Base-by-base conservation (phyloP, 2,797 vertebrate species). In the Otolemur crassicaudatus region DNA sequence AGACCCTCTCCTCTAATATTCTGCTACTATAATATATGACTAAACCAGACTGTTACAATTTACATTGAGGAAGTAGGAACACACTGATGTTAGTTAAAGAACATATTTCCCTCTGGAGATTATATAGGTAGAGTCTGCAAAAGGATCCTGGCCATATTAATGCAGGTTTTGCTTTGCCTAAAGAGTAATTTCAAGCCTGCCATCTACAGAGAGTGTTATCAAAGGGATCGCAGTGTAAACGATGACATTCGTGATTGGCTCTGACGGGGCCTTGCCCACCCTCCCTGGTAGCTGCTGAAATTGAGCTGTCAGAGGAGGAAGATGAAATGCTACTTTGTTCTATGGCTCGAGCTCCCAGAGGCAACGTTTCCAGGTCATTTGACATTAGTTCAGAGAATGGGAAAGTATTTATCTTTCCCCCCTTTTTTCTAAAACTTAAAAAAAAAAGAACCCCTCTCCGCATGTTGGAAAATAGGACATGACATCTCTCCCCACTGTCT, bases 321-420 rank as follows among this genome's bases (percentile, higher is more conserved):
- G 98, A 98, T 97, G 97, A 98, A 98, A 98, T 94, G 97, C 97
- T 98, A 97, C 96, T 98, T 98, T 97, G 97, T 98, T 98, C 98
- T 96, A 0, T 75, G 96, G 90, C 91, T 98, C 61, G 40, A 69
- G 94, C 93, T 97, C 98, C 97, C 97, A 88, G 69, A 96, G 97
- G 98, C 97, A 96, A 95, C 34, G 37, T 97, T 98, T 97, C 95
- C 94, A 93, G 98, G 96, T 95, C 95, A 97, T 98, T 98, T 98
- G 98, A 96, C 31, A 53, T 98, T 96, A 96, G 81, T 94, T 92
- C 95, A 94, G 86, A 97, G 92, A 93, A 97, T 40, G 82, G 60
- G 73, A 81, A 96, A 89, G 81, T 90, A 92, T 95, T 96, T 97
- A 92, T 96, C 92, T 91, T 37, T 5, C 3, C 5, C 23, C 14